Base-by-base conservation (phyloP, 2,888 invertebrate species). In the Apoderus coryli region DNA sequence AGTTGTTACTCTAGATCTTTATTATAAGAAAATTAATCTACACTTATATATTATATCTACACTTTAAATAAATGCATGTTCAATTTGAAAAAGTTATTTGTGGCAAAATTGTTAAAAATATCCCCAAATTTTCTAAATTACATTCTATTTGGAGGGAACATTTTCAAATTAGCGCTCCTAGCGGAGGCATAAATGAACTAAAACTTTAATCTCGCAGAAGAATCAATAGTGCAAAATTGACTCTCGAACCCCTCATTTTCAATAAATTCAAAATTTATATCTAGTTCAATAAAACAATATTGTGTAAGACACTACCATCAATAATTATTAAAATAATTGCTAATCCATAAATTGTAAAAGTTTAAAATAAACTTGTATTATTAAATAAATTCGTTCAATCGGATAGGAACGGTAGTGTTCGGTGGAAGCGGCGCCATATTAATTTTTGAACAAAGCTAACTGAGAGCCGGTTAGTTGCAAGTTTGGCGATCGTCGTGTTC, bases 361-460 rank as follows among this genome's bases (percentile, higher is more conserved):
- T 32, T 37, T 37, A 32, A 29, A 27, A 48, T 47, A 50, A 50
- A 39, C 30, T 40, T 26, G 23, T 22, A 33, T 25, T 33, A 35
- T 32, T 36, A 46, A 35, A 29, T 41, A 44, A 52, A 47, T 51
- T 53, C 51, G 53, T 48, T 44, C 36, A 41, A 43, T 58, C 54
- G 59, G 55, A 52, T 52, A 56, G 54, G 53, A 49, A 54, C 59
- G 54, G 50, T 45, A 46, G 46, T 54, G 50, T 52, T 63, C 63
- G 61, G 57, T 58, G 60, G 54, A 61, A 65, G 64, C 66, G 75
- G 76, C 77, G 77, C 78, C 78, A 76, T 78, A 74, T 77, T 77
- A 75, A 70, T 69, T 76, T 76, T 76, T 72, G 74, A 77, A 77
- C 74, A 65, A 67, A 72, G 72, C 67, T 67, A 65, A 59, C 64